These are phyloP conservation scores for Oenanthe melanoleuca DNA, from an alignment of 2,113 vertebrate genomes.

Conservation along the genomic window DNA sequence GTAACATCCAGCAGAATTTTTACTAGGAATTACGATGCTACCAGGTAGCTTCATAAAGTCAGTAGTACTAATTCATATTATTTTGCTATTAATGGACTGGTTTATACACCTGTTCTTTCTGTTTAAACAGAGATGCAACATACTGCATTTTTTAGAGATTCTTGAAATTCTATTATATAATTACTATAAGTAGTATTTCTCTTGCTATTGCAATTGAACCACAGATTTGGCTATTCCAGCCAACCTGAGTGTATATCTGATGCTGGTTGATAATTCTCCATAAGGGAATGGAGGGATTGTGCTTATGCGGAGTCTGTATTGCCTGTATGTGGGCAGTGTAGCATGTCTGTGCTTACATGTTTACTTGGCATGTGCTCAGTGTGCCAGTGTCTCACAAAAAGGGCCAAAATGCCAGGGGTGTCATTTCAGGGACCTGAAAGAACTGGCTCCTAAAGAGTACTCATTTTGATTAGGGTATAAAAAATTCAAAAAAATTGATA, in stretches of 20 bases:
- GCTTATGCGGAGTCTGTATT: not conserved
- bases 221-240: not conserved
- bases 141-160: accelerated
- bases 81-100: not conserved
- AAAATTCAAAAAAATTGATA: accelerated
- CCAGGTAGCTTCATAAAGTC: not conserved
- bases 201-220: not conserved
- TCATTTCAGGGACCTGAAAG: not conserved
- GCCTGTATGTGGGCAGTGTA: not conserved
- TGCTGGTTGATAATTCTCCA: not conserved
- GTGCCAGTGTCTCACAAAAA: not conserved
- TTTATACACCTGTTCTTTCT: not conserved
- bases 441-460: not conserved
- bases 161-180: not conserved
- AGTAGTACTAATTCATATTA: not conserved
- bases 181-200: not conserved
- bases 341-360: not conserved
- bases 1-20: not conserved
- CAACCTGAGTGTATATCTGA: not conserved
- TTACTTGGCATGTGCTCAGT: not conserved
- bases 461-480: not conserved
- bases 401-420: not conserved
- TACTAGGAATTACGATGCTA: not conserved
- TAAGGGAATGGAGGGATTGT: accelerated
- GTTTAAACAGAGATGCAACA: not conserved